Evolutionary conservation across 2,113 vertebrate genomes (phyloP).

Genomic region (Macquaria australasica): DNA sequence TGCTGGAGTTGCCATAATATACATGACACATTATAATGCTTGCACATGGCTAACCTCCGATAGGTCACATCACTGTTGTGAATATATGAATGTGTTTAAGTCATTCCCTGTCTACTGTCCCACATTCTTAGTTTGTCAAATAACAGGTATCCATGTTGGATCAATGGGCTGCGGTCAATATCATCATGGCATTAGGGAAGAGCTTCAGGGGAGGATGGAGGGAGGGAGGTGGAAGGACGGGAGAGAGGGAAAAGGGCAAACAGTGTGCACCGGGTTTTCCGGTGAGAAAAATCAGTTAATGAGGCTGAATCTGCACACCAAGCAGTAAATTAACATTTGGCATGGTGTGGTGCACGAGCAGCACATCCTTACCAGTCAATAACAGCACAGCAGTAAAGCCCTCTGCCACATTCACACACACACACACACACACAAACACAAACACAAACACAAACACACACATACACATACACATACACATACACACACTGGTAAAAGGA

Average conservation of each 20-base stretch:
- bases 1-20: constrained; percentile 2
- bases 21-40: background rate
- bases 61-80: background rate
- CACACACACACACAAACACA: background rate
- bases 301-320: constrained; percentile 36
- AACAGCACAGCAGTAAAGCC: background rate
- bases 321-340: constrained; percentile 49
- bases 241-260: constrained; percentile 3
- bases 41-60: background rate
- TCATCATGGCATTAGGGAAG: background rate
- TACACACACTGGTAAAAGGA: background rate
- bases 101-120: background rate
- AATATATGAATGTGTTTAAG: background rate
- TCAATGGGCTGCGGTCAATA: constrained; percentile 15
- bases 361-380: constrained; percentile 23
- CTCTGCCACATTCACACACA: background rate
- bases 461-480: background rate
- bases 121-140: background rate
- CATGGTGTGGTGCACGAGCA: background rate
- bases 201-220: background rate
- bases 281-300: constrained; percentile 37
- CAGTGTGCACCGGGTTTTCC: background rate
- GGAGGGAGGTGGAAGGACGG: background rate
- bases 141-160: constrained; percentile 15
- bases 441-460: background rate